A percentile compares a stretch with the other conserved stretches of the same genome.
Evolutionary conservation across 2,113 vertebrate genomes (phyloP).

Genomic region (Chinchilla lanigera): DNA sequence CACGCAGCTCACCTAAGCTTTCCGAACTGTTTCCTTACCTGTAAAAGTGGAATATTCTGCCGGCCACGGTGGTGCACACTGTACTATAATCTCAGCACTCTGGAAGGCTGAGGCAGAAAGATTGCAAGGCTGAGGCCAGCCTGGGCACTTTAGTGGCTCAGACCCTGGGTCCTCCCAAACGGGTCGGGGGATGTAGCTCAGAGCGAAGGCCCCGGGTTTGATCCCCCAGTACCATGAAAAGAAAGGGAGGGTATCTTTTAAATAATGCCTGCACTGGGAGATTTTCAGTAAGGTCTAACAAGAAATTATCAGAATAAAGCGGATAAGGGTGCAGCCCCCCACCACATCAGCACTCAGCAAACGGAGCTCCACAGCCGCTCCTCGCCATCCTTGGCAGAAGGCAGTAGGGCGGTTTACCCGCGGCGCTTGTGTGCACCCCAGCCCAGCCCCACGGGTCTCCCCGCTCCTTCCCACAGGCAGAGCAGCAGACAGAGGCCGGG

Average conservation of each 20-base stretch:
- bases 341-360: no score
- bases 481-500: neutral
- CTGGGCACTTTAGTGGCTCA: neutral
- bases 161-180: neutral
- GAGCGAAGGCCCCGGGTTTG: neutral
- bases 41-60: neutral
- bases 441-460: neutral
- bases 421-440: no score
- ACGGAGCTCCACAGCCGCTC: neutral
- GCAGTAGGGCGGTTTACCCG: neutral
- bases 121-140: neutral
- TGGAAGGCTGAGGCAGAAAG: neutral
- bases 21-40: neutral
- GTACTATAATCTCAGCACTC: neutral
- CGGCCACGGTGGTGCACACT: neutral
- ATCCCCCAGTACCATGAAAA: neutral
- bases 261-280: neutral
- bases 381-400: neutral
- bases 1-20: neutral
- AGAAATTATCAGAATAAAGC: neutral
- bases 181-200: neutral
- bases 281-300: neutral
- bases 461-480: neutral
- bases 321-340: neutral
- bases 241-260: neutral